A percentile compares a stretch with the other conserved stretches of the same genome.
Conservation (phyloP, 2,113 vertebrate species). For the Ciconia boyciana region DNA sequence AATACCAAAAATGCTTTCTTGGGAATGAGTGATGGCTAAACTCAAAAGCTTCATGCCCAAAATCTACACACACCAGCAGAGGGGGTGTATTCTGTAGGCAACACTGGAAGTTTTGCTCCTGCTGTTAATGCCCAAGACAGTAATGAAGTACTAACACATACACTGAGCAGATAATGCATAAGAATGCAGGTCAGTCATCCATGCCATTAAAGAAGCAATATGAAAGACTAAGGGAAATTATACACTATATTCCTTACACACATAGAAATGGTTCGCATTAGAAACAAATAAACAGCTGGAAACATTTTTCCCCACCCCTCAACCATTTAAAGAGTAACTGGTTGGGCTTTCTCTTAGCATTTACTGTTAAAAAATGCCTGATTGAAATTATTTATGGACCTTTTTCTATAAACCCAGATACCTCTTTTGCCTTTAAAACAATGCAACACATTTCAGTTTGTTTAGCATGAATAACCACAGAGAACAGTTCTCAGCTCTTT, state of each 20-base stretch:
- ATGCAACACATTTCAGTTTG: background rate
- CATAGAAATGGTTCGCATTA: background rate
- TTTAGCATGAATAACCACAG: background rate
- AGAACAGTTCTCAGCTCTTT: background rate
- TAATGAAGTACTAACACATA: background rate
- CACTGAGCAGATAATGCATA: too few relatives aligned
- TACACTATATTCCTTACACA: background rate
- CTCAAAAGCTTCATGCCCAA: background rate
- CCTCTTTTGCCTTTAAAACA: background rate
- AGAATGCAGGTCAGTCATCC: background rate
- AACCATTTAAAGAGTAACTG: background rate
- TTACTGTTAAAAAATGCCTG: background rate
- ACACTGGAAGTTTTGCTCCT: background rate
- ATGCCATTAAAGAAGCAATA: background rate
- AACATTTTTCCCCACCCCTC: background rate
- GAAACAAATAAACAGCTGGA: background rate
- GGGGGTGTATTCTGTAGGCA: background rate
- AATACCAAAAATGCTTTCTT: background rate
- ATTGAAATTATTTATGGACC: background rate
- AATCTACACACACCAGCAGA: background rate
- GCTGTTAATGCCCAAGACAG: fast-evolving
- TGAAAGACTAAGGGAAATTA: background rate
- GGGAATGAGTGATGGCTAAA: background rate
- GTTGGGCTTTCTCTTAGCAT: background rate
- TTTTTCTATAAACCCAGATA: background rate